These are phyloP conservation scores for Saccostrea cuccullata DNA, from an alignment of 1,140 invertebrate species.

Conservation along the genomic window DNA sequence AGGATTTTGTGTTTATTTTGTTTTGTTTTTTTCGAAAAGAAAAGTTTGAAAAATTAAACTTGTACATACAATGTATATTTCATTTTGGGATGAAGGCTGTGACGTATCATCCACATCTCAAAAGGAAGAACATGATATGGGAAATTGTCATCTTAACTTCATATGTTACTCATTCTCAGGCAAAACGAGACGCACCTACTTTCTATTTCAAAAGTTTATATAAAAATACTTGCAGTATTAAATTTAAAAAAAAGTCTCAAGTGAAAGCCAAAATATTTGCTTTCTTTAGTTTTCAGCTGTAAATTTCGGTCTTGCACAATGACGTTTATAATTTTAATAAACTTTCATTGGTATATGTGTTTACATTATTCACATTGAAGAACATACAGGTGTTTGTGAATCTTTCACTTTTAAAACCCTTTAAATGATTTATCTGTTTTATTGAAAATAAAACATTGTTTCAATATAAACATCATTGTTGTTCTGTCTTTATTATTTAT, in stretches of 20 bases:
- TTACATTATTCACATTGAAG: neutral
- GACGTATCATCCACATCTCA: no score
- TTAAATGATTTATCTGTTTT: neutral
- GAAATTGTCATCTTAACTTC: no score
- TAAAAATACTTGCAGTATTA: neutral
- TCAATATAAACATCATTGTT: neutral
- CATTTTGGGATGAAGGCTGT: no score
- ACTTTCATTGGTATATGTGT: neutral
- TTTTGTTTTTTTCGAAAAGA: no score
- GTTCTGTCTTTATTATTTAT: neutral
- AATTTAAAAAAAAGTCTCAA: neutral
- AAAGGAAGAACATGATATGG: no score
- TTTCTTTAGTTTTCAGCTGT: neutral
- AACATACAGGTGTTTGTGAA: neutral
- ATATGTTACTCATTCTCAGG: no score
- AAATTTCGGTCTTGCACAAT: neutral
- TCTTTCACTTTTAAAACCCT: neutral
- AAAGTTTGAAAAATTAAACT: no score
- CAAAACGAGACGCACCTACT: no score
- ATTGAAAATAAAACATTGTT: conserved; percentile 12
- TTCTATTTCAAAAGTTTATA: no score
- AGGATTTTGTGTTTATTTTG: no score
- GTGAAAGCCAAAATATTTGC: neutral
- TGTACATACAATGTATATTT: no score
- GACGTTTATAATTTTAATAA: neutral